Conservation (phyloP, 1,140 invertebrate species). For the Ephestia elutella region DNA sequence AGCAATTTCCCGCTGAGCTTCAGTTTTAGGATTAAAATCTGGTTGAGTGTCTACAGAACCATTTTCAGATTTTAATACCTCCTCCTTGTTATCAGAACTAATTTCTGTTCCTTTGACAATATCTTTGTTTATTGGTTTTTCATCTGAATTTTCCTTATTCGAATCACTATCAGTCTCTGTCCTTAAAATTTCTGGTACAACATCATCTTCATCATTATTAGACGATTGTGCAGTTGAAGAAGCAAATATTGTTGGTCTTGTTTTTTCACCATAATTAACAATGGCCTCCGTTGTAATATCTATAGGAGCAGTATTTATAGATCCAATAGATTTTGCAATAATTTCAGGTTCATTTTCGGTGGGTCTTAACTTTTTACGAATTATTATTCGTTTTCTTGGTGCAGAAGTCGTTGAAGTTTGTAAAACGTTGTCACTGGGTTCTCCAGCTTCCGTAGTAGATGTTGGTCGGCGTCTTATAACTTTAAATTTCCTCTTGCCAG, state of each 20-base stretch:
- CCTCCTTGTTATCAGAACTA: slow-evolving; percentile 14
- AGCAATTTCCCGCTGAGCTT: slow-evolving; percentile 9
- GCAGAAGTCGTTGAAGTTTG: slow-evolving; percentile 19
- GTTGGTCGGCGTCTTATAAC: slow-evolving; percentile 56
- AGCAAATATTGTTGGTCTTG: slow-evolving; percentile 30
- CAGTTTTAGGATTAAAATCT: neutral
- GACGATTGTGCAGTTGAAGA: slow-evolving; percentile 27
- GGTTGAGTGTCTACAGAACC: neutral
- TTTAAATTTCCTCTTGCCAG: slow-evolving; percentile 52
- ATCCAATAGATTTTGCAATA: slow-evolving; percentile 31
- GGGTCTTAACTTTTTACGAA: slow-evolving; percentile 72
- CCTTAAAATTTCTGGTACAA: slow-evolving; percentile 3
- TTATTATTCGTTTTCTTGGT: slow-evolving; percentile 68
- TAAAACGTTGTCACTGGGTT: slow-evolving; percentile 11
- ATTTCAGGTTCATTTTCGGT: slow-evolving; percentile 38
- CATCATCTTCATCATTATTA: slow-evolving; percentile 26
- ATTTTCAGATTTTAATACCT: slow-evolving; percentile 7
- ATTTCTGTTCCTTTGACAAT: neutral
- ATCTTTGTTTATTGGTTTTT: neutral
- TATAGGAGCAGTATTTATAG: slow-evolving; percentile 30
- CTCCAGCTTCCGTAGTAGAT: slow-evolving; percentile 32
- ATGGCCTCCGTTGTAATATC: slow-evolving; percentile 30
- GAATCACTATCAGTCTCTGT: neutral
- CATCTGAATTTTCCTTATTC: slow-evolving; percentile 7
- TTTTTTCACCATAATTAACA: slow-evolving; percentile 60